Evolutionary conservation across 2,113 vertebrate genomes (phyloP).

Genomic region (Raja brachyura): DNA sequence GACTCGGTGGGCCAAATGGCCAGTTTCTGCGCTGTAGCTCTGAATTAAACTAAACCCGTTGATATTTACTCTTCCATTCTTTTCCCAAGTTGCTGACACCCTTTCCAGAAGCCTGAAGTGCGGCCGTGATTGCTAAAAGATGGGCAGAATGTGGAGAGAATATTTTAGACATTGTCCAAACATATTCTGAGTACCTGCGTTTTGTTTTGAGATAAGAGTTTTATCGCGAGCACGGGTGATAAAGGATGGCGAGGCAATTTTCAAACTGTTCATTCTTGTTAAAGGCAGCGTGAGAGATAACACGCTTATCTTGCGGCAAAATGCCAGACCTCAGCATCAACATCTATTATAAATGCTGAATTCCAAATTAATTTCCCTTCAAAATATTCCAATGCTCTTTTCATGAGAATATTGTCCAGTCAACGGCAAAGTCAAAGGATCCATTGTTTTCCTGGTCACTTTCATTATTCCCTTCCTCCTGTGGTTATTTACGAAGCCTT

Average conservation of each 20-base stretch:
- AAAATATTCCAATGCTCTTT: background rate
- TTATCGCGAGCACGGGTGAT: background rate
- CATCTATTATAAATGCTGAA: background rate
- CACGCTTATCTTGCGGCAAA: background rate
- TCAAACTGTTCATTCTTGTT: conserved; percentile 8
- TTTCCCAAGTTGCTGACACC: background rate
- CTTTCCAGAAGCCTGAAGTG: background rate
- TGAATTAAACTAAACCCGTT: background rate
- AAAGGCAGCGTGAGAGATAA: background rate
- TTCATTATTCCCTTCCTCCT: background rate
- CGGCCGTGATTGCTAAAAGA: background rate
- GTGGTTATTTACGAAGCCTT: background rate
- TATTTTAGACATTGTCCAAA: background rate
- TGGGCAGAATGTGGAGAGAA: background rate
- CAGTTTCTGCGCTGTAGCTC: too few species aligned
- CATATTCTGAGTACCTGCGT: background rate
- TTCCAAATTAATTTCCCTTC: conserved; percentile 12
- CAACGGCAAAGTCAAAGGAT: background rate
- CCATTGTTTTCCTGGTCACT: background rate
- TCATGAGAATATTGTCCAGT: background rate
- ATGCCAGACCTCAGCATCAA: background rate
- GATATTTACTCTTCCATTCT: background rate
- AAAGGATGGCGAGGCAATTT: conserved; percentile 8
- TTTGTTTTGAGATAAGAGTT: conserved; percentile 27
- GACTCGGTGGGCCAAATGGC: too few species aligned